These are phyloP conservation scores for Mastigias papua DNA, from an alignment of 30 jellyfish, hydroid and myxozoan species.

Conservation along the genomic window DNA sequence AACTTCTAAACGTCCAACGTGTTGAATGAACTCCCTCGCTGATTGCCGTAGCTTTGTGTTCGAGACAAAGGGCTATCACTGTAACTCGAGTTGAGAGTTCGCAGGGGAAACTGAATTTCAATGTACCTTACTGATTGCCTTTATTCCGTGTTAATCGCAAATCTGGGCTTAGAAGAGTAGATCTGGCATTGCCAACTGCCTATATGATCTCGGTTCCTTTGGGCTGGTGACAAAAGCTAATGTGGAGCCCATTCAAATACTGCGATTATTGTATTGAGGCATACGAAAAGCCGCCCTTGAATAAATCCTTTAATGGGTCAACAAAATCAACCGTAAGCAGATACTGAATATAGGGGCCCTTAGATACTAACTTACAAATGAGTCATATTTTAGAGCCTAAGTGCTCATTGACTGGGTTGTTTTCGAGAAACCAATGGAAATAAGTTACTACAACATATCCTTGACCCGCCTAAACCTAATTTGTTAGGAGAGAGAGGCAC, in stretches of 20 bases:
- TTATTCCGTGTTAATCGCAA: neutral
- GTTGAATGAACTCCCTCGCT: neutral
- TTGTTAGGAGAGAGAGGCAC: too few relatives aligned
- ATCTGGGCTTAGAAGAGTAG: neutral
- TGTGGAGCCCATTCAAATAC: constrained; percentile 7
- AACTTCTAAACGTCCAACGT: neutral
- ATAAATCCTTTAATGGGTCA: neutral
- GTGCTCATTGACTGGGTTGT: too few relatives aligned
- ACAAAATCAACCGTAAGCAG: too few relatives aligned
- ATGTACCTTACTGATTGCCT: neutral
- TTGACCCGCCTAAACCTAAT: too few relatives aligned
- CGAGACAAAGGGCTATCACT: neutral
- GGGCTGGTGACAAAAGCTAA: neutral
- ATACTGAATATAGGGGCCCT: too few relatives aligned
- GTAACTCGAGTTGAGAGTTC: neutral
- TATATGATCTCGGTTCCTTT: neutral
- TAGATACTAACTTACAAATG: too few relatives aligned
- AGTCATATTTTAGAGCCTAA: too few relatives aligned
- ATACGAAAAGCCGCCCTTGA: neutral
- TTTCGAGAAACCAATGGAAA: too few relatives aligned
- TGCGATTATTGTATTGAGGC: neutral
- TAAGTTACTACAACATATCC: too few relatives aligned
- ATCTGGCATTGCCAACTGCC: neutral
- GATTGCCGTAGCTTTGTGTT: neutral
- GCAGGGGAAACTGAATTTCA: neutral